Evolutionary conservation across 2,113 vertebrate species (phyloP).

Genomic region (Ceyx margarethae): DNA sequence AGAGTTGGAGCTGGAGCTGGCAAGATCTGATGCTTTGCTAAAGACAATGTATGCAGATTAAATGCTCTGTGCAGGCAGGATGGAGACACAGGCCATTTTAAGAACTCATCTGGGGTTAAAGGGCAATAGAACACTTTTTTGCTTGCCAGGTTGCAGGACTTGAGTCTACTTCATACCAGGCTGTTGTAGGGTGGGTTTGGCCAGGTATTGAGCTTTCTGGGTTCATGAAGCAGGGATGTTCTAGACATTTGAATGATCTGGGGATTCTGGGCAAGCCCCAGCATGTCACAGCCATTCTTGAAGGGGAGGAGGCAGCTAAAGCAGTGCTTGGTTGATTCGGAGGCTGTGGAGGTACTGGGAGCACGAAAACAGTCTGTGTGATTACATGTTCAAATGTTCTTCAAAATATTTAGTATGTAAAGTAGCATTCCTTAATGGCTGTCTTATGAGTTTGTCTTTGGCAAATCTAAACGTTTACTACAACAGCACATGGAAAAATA

Average conservation of each 20-base stretch:
- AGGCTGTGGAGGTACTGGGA: not conserved
- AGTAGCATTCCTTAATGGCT: slow-evolving; percentile 17
- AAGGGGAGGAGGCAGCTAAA: not conserved
- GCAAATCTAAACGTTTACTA: slow-evolving; percentile 34
- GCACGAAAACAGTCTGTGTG: not conserved
- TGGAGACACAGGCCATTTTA: not conserved
- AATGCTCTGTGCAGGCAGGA: not conserved
- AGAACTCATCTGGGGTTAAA: not conserved
- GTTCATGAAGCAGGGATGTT: not conserved
- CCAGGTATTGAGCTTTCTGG: not conserved
- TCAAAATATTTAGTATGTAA: slow-evolving; percentile 35
- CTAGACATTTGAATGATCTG: not conserved
- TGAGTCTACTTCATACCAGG: not conserved
- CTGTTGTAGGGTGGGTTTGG: not conserved
- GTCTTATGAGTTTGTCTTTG: slow-evolving; percentile 27
- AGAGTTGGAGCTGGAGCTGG: not conserved
- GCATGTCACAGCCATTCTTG: not conserved
- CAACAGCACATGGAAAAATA: slow-evolving; percentile 32
- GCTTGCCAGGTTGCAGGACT: not conserved
- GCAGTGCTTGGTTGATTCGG: not conserved
- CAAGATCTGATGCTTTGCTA: not conserved
- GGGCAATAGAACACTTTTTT: not conserved
- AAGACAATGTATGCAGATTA: not conserved
- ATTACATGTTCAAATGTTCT: slow-evolving; percentile 1
- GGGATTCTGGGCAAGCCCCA: not conserved